Evolutionary conservation across 2,797 vertebrate genomes (phyloP).

Genomic region (Pogonophryne albipinna): DNA sequence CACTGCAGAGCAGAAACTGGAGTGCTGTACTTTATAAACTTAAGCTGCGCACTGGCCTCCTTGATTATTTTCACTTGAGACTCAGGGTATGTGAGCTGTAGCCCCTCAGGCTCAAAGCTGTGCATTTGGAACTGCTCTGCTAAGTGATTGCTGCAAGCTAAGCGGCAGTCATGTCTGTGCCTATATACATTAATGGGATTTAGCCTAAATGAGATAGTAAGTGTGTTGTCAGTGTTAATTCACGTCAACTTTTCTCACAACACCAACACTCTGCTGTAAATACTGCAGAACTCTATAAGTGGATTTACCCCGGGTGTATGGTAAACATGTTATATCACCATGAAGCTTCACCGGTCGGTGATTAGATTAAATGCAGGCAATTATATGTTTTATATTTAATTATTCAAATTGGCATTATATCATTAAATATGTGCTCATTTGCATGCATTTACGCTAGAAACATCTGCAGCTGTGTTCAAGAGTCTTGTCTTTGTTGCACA

Average conservation of each 20-base stretch:
- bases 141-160: conserved; percentile 59
- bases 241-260: conserved; percentile 33
- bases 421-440: too few relatives aligned
- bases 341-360: too few relatives aligned
- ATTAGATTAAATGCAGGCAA: too few relatives aligned
- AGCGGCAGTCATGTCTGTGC: conserved; percentile 47
- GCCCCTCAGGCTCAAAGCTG: conserved; percentile 55
- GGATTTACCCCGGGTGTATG: too few relatives aligned
- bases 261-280: conserved; percentile 23
- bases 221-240: conserved; percentile 57
- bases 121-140: conserved; percentile 56
- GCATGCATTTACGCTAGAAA: too few relatives aligned
- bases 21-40: conserved; percentile 31
- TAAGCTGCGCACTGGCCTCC: conserved; percentile 39
- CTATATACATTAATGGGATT: conserved; percentile 59
- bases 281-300: conserved; percentile 8
- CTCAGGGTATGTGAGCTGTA: conserved; percentile 50
- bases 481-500: too few relatives aligned
- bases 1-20: conserved; percentile 20
- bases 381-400: too few relatives aligned
- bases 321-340: too few relatives aligned
- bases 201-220: conserved; percentile 55
- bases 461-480: too few relatives aligned
- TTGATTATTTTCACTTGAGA: conserved; percentile 67
- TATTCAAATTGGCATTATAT: too few relatives aligned